These are phyloP conservation scores for Ariolimax columbianus DNA, from an alignment of 2,888 invertebrate genomes.

Conservation along the genomic window DNA sequence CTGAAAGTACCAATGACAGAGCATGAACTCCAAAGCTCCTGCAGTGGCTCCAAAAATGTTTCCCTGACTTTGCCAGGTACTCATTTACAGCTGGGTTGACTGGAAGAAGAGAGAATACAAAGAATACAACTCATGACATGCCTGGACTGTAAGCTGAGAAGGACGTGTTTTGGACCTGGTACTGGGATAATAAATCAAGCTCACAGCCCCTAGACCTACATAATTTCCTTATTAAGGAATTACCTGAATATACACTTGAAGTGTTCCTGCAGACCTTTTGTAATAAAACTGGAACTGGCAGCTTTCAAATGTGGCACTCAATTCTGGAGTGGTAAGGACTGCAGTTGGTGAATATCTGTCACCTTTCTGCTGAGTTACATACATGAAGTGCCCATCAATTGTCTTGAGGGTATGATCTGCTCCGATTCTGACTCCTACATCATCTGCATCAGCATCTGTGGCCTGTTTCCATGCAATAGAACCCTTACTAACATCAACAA, in stretches of 20 bases:
- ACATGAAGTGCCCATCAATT: conserved; percentile 82
- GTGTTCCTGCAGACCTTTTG: conserved; percentile 41
- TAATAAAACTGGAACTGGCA: conserved; percentile 82
- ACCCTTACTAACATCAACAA: conserved; percentile 65
- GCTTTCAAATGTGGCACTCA: conserved; percentile 85
- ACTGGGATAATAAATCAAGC: too few species aligned
- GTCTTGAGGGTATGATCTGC: conserved; percentile 69
- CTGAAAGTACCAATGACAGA: too few species aligned
- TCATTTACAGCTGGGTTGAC: too few species aligned
- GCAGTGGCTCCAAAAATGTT: too few species aligned
- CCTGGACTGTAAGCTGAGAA: too few species aligned
- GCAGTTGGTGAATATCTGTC: conserved; percentile 55
- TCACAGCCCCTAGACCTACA: too few species aligned
- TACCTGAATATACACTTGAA: conserved; percentile 47
- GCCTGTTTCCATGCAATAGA: conserved; percentile 65
- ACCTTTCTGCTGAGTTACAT: conserved; percentile 82
- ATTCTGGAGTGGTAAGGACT: conserved; percentile 60
- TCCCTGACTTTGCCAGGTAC: too few species aligned
- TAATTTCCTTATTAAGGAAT: too few species aligned
- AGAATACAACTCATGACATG: too few species aligned
- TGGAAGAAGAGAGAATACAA: too few species aligned
- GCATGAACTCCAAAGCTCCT: too few species aligned
- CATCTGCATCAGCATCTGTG: conserved; percentile 60
- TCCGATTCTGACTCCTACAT: conserved; percentile 63
- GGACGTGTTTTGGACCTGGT: too few species aligned